Conservation (phyloP, 1,140 invertebrate genomes). For the Microplitis mediator region DNA sequence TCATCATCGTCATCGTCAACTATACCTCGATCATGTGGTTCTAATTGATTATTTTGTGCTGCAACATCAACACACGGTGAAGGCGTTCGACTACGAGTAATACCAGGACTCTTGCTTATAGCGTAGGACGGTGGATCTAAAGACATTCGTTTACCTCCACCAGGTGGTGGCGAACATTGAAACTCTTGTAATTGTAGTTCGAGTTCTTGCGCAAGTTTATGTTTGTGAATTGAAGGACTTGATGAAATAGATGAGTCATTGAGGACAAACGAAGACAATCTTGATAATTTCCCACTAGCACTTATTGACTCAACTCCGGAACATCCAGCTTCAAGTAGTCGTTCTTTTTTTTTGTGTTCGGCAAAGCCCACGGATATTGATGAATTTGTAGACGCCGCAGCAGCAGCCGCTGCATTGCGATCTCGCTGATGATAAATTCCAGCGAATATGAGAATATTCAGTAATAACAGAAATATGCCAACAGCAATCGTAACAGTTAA, state of each 20-base stretch:
- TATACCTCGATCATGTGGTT: constrained; percentile 60
- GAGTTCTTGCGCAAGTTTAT: constrained; percentile 71
- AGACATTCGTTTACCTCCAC: constrained; percentile 58
- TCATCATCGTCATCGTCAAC: constrained; percentile 59
- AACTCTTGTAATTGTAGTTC: constrained; percentile 72
- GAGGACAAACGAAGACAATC: constrained; percentile 59
- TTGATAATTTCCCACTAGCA: constrained; percentile 65
- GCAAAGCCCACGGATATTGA: constrained; percentile 46
- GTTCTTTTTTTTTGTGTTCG: constrained; percentile 74
- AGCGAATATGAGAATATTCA: constrained; percentile 93
- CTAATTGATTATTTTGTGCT: constrained; percentile 62
- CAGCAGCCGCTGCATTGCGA: constrained; percentile 57
- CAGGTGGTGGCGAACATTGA: constrained; percentile 66
- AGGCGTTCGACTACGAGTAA: constrained; percentile 50
- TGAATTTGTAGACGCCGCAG: constrained; percentile 38
- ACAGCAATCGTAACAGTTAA: constrained; percentile 92
- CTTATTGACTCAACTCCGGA: constrained; percentile 66
- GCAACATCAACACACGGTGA: constrained; percentile 63
- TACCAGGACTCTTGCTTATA: constrained; percentile 62
- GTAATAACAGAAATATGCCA: constrained; percentile 83
- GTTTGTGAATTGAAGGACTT: constrained; percentile 65
- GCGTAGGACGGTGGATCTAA: constrained; percentile 59
- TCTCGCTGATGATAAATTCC: constrained; percentile 92
- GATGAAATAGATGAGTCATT: constrained; percentile 52
- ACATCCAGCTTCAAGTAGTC: constrained; percentile 73